Evolutionary conservation across 2,113 vertebrate genomes (phyloP).

Genomic region (Cyprinodon tularosa): DNA sequence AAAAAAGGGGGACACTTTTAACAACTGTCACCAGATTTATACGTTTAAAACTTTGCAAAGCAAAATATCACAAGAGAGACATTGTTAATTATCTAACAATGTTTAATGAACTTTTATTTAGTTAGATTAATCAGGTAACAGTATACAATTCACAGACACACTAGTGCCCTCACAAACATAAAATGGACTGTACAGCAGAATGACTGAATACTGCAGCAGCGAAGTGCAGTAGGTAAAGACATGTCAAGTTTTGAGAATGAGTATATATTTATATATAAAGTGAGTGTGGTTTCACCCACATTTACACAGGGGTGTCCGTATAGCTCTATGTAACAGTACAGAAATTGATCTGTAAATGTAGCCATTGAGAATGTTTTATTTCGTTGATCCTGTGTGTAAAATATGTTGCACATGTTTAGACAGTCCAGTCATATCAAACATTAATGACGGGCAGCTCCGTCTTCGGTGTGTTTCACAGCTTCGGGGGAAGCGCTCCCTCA

Average conservation of each 20-base stretch:
- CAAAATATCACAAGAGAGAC: constrained; percentile 50
- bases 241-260: constrained; percentile 68
- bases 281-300: constrained; percentile 66
- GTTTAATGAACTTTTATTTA: constrained; percentile 80
- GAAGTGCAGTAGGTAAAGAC: constrained; percentile 71
- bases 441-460: constrained; percentile 65
- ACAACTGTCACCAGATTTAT: not conserved
- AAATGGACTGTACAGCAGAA: constrained; percentile 81
- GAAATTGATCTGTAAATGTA: constrained; percentile 56
- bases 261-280: constrained; percentile 68
- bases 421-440: constrained; percentile 80
- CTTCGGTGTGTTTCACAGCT: constrained; percentile 75
- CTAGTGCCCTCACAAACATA: constrained; percentile 83
- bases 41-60: not conserved
- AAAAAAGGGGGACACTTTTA: not conserved
- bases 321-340: constrained; percentile 48
- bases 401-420: constrained; percentile 73
- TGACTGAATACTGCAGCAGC: constrained; percentile 71
- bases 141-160: constrained; percentile 85
- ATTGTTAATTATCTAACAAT: constrained; percentile 76
- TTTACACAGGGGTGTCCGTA: constrained; percentile 49
- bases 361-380: constrained; percentile 39
- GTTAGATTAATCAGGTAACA: constrained; percentile 82
- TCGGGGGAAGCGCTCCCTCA: constrained; percentile 48
- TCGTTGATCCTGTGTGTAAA: constrained; percentile 36